Evolutionary conservation across 2,113 vertebrate species (phyloP), one percentile per base, ranked within the genome.

Genomic region (Microtus pennsylvanicus): DNA sequence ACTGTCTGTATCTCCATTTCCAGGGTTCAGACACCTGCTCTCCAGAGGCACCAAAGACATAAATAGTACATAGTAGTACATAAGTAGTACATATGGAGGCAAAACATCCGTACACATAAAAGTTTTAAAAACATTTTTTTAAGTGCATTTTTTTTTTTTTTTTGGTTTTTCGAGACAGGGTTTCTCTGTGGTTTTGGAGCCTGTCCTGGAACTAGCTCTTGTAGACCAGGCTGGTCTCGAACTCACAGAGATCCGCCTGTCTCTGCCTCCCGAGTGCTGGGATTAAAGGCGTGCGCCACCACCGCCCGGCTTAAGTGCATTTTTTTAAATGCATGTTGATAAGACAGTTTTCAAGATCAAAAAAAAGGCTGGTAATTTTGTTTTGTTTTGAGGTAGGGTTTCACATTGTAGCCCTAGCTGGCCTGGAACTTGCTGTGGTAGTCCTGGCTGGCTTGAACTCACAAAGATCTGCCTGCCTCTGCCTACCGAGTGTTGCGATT

Each of bases 341-440:
- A 52, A 95, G 94, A 75, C 89, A 30, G 8, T 89, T 94, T 87
- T 86, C 33, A 87, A 72, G 67, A 33, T 86, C 90, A 65, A 67
- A 67, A 76, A 76, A 19, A 80, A 89, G 94, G 28, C n/a, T 83
- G 21, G 4, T 96, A 50, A 52, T 63, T 82, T n/a, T 82, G 72
- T 38, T 74, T 38, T 47, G 42, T 78, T 50, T 83, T 42, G 58
- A 86, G 42, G 65, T 26, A 67, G 30, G 17, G 61, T 33, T 63
- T 86, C 42, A 42, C 28, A 9, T 7, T 47, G 38, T 86, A 67
- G 82, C 42, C 10, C 16, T 65, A 17, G 28, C 82, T 67, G 30
- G 30, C 77, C 47, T 80, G 17, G 30, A 55, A 55, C 77, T 35
- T 52, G 30, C 30, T 55, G 4, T 52, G 75, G 77, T 80, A 61